phyloP scores from a whole-genome alignment of 2,888 invertebrate species.

The Protonemura montana region DNA sequence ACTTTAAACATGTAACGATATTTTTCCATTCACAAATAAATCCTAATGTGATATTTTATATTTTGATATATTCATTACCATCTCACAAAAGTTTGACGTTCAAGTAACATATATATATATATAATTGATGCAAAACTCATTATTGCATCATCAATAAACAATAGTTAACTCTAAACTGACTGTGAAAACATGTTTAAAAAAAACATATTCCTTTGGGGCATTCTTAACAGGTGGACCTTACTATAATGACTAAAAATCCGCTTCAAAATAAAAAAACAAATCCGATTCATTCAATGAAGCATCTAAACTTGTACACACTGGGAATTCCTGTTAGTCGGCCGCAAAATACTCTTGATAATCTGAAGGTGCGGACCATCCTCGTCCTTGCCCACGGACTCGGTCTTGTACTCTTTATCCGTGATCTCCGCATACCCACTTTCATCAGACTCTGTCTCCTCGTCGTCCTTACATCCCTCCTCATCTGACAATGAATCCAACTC shows the following conservation, averaged over 20 bases:
- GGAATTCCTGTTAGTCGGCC: slow-evolving; percentile 49
- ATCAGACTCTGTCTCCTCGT: slow-evolving; percentile 77
- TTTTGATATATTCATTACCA: background rate
- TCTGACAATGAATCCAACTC: slow-evolving; percentile 54
- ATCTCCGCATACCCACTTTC: slow-evolving; percentile 91
- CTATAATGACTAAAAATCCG: background rate
- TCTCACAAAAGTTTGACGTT: background rate
- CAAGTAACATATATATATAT: background rate
- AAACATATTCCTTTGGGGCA: background rate
- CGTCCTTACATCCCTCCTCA: slow-evolving; percentile 60
- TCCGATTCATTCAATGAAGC: background rate
- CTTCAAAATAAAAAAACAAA: background rate
- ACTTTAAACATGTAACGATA: too few species aligned
- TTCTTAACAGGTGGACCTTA: background rate
- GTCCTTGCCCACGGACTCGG: slow-evolving; percentile 51
- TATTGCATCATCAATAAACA: background rate
- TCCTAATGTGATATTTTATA: background rate
- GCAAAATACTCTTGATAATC: slow-evolving; percentile 52
- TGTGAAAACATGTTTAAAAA: background rate
- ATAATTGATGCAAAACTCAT: background rate
- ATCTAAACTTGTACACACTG: slow-evolving; percentile 50
- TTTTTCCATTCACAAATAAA: background rate
- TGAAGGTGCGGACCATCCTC: slow-evolving; percentile 53
- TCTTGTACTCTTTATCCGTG: slow-evolving; percentile 49
- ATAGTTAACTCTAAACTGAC: background rate